phyloP scores from a whole-genome alignment of 1,140 invertebrate species.

The Sminthurides bifidus region DNA sequence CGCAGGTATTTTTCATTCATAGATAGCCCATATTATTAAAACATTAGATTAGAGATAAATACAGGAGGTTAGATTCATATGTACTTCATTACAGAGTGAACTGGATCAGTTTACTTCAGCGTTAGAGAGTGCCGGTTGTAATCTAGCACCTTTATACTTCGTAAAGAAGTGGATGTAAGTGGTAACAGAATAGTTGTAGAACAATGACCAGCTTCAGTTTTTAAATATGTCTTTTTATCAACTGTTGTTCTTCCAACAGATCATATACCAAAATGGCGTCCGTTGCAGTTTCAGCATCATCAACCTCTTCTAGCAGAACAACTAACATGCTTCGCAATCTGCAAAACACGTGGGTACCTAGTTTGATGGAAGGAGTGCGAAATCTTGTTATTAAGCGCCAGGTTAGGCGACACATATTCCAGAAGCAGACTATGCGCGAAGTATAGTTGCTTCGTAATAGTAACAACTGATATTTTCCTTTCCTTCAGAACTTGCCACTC shows the following conservation, averaged over 20 bases:
- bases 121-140: conserved; percentile 68
- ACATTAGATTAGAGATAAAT: no score
- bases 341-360: conserved; percentile 88
- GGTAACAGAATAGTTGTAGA: not conserved
- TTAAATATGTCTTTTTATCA: conserved; percentile 28
- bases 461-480: no score
- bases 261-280: conserved; percentile 68
- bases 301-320: not conserved
- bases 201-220: conserved; percentile 31
- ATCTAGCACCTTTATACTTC: conserved; percentile 62
- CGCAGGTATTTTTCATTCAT: no score
- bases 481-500: conserved; percentile 66
- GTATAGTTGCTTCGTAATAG: conserved; percentile 6
- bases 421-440: not conserved
- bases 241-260: conserved; percentile 39
- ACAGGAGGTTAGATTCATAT: no score
- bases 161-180: conserved; percentile 80
- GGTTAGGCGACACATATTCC: conserved; percentile 44
- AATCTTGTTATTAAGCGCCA: conserved; percentile 97
- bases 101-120: conserved; percentile 67
- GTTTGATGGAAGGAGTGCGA: conserved; percentile 99
- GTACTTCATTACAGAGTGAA: conserved; percentile 49
- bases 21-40: no score
- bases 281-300: not conserved
- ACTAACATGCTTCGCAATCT: conserved; percentile 88